phyloP scores from a whole-genome alignment of 92 coral and sea anemone genomes.

The Palythoa heliodiscus region DNA sequence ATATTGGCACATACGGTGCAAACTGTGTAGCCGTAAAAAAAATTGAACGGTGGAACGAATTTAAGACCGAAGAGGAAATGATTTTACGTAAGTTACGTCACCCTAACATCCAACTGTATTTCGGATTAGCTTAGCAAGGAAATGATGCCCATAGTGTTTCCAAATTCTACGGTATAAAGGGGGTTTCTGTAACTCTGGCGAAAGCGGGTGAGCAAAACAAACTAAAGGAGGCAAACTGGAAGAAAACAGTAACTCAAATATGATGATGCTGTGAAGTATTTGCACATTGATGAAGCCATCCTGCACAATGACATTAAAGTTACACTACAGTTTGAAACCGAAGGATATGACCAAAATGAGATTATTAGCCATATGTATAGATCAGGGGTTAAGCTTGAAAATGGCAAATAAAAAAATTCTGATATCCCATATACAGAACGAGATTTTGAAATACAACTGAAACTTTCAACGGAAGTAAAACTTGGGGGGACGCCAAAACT shows the following conservation, averaged over 20 bases:
- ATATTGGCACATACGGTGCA: slow-evolving; percentile 30
- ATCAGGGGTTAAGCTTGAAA: no score
- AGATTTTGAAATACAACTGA: no score
- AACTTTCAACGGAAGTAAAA: no score
- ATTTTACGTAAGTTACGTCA: slow-evolving; percentile 25
- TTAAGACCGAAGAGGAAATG: slow-evolving; percentile 29
- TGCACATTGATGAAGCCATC: not conserved
- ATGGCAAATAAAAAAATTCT: no score
- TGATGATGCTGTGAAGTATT: slow-evolving; percentile 11
- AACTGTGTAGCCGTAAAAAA: slow-evolving; percentile 27
- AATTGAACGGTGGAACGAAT: slow-evolving; percentile 36
- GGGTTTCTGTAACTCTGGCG: not conserved
- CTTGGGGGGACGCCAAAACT: no score
- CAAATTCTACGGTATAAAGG: slow-evolving; percentile 9
- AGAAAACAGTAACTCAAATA: not conserved
- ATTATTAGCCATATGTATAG: no score
- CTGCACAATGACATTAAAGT: slow-evolving; percentile 41
- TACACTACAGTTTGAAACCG: no score
- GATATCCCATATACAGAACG: no score
- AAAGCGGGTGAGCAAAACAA: not conserved
- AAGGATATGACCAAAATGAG: no score
- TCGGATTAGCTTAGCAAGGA: slow-evolving; percentile 40
- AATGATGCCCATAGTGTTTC: slow-evolving; percentile 28
- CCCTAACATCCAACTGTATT: slow-evolving; percentile 27
- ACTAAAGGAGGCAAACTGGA: not conserved